Percentiles rank a stretch among this genome's conserved stretches.
phyloP scores from a whole-genome alignment of 2,888 invertebrate species.

The Hedychridium roseum region DNA sequence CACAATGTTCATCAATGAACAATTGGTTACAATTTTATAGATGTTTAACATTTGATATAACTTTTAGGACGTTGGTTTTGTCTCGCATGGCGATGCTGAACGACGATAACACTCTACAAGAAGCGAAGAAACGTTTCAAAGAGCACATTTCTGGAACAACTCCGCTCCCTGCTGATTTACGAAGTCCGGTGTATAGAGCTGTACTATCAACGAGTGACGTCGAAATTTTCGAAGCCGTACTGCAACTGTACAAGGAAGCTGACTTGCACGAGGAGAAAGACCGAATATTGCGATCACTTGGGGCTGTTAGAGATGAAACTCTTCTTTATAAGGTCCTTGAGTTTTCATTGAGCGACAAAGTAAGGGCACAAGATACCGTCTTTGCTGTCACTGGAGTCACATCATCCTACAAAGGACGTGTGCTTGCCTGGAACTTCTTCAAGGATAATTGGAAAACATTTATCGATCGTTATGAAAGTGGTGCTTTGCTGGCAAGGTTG shows the following conservation, averaged over 20 bases:
- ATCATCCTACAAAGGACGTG: conserved; percentile 80
- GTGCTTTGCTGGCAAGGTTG: conserved; percentile 81
- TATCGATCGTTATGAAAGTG: conserved; percentile 82
- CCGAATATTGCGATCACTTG: conserved; percentile 85
- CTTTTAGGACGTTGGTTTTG: conserved; percentile 84
- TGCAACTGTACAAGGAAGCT: conserved; percentile 81
- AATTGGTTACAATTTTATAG: no score
- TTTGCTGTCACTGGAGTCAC: conserved; percentile 90
- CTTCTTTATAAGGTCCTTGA: conserved; percentile 79
- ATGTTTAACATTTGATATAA: no score
- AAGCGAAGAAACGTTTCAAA: conserved; percentile 78
- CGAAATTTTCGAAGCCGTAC: conserved; percentile 77
- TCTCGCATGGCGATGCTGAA: conserved; percentile 83
- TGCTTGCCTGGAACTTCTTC: conserved; percentile 91
- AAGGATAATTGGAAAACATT: conserved; percentile 83
- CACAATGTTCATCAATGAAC: no score
- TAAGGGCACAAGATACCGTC: conserved; percentile 89
- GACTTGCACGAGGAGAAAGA: conserved; percentile 95
- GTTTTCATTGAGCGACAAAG: conserved; percentile 89
- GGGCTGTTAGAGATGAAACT: conserved; percentile 76
- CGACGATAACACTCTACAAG: conserved; percentile 78
- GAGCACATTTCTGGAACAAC: conserved; percentile 71
- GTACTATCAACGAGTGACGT: conserved; percentile 77
- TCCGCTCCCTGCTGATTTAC: conserved; percentile 83
- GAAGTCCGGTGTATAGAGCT: conserved; percentile 87